Base-by-base conservation (phyloP, 2,888 invertebrate species). In the Sarcophaga carnaria region DNA sequence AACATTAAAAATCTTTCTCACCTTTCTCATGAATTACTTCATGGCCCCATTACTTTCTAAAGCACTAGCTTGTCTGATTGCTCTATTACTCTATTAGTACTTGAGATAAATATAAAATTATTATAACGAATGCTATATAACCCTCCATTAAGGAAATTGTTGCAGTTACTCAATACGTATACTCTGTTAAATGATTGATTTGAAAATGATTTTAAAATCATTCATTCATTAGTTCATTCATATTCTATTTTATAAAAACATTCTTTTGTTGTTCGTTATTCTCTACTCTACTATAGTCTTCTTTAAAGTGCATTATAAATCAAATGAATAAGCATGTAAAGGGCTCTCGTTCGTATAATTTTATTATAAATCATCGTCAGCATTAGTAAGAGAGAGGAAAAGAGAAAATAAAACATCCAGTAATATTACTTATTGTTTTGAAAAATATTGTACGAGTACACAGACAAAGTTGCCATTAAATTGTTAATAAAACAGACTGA, bases 321-420 rank as follows among this genome's bases (percentile, higher is more conserved):
- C 67, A 20, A 67, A 66, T 37, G 27, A 66, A 66, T 25, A 37
- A 49, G 70, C 37, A 4, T 47, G 20, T 4, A 47, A 69, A 69
- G 20, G 72, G 59, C 54, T 54, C 54, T 54, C 17, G 1, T 54
- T 54, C 17, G 54, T 5, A 54, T 54, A 14, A 54, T 54, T 4
- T 54, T 12, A 54, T 14, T 54, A 54, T 54, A 54, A 54, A 54
- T 54, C 17, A 54, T 54, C 17, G 17, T 54, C 12, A 14, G 17
- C 1, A 54, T 14, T 54, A 54, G 14, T 54, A 54, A 14, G 17
- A 17, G 14, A 54, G 17, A 54, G 54, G 17, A 54, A 54, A 14
- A 54, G 17, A 54, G 17, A 54, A 4, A 54, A 54, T 14, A 54
- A 54, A 54, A 14, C 0, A 17, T 0, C 10, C 37, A 37, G 8